A percentile compares a stretch with the other conserved stretches of the same genome.
Conservation (phyloP, 92 coral and sea anemone genomes). For the Epizoanthus illoricatus region DNA sequence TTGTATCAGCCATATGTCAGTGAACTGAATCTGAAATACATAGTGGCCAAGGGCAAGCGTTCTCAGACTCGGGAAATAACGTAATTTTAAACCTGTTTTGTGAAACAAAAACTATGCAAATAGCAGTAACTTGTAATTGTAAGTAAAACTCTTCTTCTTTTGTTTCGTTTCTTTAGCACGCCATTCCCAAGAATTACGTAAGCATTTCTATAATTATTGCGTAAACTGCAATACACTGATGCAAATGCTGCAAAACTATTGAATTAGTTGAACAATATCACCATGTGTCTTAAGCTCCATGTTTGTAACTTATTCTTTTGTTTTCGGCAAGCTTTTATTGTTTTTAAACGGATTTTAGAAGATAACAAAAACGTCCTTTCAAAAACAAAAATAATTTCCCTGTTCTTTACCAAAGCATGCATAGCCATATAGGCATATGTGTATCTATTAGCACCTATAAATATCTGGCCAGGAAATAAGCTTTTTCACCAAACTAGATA, state of each 20-base stretch:
- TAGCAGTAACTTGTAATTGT: too few species aligned
- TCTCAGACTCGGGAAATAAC: background rate
- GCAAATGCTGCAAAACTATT: background rate
- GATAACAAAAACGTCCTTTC: too few species aligned
- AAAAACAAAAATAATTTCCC: too few species aligned
- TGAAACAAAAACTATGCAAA: too few species aligned
- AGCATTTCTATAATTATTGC: background rate
- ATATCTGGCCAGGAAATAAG: too few species aligned
- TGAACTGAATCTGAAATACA: background rate
- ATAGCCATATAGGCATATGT: too few species aligned
- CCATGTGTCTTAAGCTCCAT: background rate
- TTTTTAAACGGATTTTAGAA: too few species aligned
- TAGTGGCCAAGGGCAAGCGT: background rate
- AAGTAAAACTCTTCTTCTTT: background rate
- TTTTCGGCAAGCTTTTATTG: background rate
- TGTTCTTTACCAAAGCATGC: too few species aligned
- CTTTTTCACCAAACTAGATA: too few species aligned
- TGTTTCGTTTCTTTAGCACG: background rate
- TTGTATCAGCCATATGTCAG: background rate
- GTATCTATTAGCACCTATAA: too few species aligned
- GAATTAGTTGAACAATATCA: constrained; percentile 3
- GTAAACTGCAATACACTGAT: background rate
- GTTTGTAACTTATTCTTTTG: too few species aligned
- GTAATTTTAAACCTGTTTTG: background rate
- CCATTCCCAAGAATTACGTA: background rate